These are phyloP conservation scores for Sebastes itinus DNA, from an alignment of 2,797 vertebrate genomes.

Conservation along the genomic window DNA sequence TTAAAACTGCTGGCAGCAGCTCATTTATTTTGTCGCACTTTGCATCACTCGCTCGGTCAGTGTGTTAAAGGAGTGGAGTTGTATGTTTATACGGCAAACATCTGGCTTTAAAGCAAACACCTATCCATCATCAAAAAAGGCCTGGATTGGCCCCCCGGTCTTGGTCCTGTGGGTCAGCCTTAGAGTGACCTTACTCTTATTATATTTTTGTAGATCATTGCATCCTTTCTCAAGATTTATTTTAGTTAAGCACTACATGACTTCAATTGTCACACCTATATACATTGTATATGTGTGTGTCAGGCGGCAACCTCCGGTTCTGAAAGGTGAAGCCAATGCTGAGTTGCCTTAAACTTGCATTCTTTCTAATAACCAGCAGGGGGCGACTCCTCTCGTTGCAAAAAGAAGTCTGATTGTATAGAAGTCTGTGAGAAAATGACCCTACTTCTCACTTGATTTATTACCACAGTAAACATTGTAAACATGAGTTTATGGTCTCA, in stretches of 20 bases:
- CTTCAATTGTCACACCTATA: neutral
- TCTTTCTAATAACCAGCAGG: neutral
- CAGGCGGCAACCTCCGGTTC: neutral
- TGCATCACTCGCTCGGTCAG: neutral
- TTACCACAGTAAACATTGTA: no score
- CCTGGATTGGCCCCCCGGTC: neutral
- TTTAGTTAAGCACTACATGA: neutral
- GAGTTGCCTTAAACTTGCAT: neutral
- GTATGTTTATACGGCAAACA: neutral
- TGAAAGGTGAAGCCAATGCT: neutral
- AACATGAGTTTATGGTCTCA: no score
- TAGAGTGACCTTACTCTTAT: neutral
- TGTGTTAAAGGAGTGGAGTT: neutral
- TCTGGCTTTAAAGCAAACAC: neutral
- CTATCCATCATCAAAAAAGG: neutral
- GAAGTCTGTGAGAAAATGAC: no score
- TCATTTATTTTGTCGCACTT: neutral
- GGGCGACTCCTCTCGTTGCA: neutral
- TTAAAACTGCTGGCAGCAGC: slow-evolving; percentile 3
- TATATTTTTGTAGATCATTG: neutral
- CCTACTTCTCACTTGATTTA: no score
- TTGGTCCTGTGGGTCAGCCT: neutral
- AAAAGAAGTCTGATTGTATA: no score
- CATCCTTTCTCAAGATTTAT: neutral
- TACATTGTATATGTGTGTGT: no score